Evolutionary conservation across 1,140 invertebrate genomes (phyloP), one percentile per base, ranked within the genome.

Genomic region (Cotesia vestalis): DNA sequence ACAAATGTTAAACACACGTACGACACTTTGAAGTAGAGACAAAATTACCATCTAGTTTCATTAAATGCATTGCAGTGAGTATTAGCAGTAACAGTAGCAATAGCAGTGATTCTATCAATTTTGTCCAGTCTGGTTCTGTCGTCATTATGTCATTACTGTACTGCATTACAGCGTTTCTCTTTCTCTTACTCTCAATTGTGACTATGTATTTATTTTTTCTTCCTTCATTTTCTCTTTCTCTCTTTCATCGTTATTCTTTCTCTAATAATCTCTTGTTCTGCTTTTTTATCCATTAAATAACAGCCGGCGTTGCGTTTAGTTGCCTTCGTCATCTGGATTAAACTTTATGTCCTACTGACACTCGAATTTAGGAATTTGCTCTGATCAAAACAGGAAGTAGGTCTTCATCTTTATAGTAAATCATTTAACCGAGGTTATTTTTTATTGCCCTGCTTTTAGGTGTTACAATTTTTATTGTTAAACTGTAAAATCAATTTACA

Each of bases 81-180:
- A 27, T 27, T 27, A 27, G 27, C 27, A 27, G 27, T 27, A 27
- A 27, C 27, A 27, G 27, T 27, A 27, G 27, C 27, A 27, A 27
- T 66, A 73, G 75, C 81, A 80, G 78, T 83, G 81, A 84, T 84
- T 83, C 78, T 78, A 81, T 84, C 82, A 83, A 84, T 84, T 84
- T 76, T 77, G 78, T 80, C 78, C 78, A 77, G 80, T 78, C 81
- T 83, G 76, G 75, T 75, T 75, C 71, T 77, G 82, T 80, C 82
- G 83, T 84, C 83, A 84, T 80, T 78, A 82, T 75, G 80, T 84
- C 81, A 83, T 77, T 79, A 72, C 71, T 66, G 40, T 71, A 55
- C 36, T 55, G 36, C 40, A 66, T 34, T 64, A 62, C 57, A 74
- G 67, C 62, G 68, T 72, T 61, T 66, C 53, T 62, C 51, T 62